Evolutionary conservation across 2,888 invertebrate genomes (phyloP).

Genomic region (Acanthacorydalis orientalis): DNA sequence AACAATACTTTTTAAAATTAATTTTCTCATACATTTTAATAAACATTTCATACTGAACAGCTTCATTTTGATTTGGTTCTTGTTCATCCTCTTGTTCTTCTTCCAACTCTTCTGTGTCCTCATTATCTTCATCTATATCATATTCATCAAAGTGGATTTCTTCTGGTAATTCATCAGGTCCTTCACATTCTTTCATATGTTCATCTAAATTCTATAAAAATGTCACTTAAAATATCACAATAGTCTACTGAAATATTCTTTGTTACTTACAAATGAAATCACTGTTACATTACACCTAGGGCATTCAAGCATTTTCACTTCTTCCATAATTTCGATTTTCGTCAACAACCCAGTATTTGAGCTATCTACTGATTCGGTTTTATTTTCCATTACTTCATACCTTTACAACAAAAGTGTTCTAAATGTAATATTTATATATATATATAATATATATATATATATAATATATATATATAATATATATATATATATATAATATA

Average conservation of each 20-base stretch:
- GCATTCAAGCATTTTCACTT: conserved; percentile 7
- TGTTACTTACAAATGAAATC: conserved; percentile 4
- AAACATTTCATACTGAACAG: conserved; percentile 4
- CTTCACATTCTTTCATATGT: conserved; percentile 1
- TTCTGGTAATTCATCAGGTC: background rate
- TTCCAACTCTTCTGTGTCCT: conserved; percentile 1
- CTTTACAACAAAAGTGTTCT: no score
- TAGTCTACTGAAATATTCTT: background rate
- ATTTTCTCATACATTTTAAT: conserved; percentile 2
- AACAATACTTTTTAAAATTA: no score
- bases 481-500: no score
- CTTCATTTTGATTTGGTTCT: conserved; percentile 5
- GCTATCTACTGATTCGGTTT: no score
- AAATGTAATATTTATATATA: no score
- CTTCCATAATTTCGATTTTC: conserved; percentile 9
- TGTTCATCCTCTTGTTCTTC: conserved; percentile 5
- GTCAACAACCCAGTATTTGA: no score
- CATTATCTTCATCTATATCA: background rate
- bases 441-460: no score
- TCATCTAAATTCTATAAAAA: conserved; percentile 2
- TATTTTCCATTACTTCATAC: no score
- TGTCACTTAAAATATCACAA: background rate
- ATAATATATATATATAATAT: no score
- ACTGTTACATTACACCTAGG: conserved; percentile 1
- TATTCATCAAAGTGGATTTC: background rate